Base-by-base conservation (phyloP, 2,888 invertebrate species). In the Nasonovia ribisnigri region DNA sequence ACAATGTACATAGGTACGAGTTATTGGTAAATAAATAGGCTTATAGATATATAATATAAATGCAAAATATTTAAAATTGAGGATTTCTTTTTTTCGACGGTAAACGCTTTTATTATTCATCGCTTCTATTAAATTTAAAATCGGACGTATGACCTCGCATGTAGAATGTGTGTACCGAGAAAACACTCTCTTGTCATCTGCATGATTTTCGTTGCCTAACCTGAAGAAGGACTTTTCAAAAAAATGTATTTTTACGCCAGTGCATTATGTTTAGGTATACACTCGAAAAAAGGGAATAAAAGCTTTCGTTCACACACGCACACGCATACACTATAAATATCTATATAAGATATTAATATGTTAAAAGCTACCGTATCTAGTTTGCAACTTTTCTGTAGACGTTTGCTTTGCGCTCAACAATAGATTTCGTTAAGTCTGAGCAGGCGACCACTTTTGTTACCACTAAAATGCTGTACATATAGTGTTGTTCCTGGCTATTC, bases 101-200 rank as follows among this genome's bases (percentile, higher is more conserved):
- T 51, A n/a, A 57, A 54, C 3, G 20, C 16, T 29, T 92, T 87
- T 36, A 36, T 60, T 29, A 46, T 86, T 86, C n/a, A 67, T 67
- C 46, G 3, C 88, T 88, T 51, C 13, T 51, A 42, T 42, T 42
- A 43, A 43, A 92, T 42, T 92, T 77, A 5, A 77, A 92, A 60
- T 92, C 60, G 11, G 36, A 77, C 42, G n/a, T 92, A 46, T 48
- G 54, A 46, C 54, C 4, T 20, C 46, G 88, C 20, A 67, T 48
- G 51, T 29, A 88, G 29, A 92, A 51, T 87, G 60, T 48, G 60
- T 92, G 13, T 87, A 46, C 43, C 5, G 11, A 77, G 77, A 51
- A 77, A 88, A n/a, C n/a, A 51, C 42, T 29, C 60, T 88, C 92
- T 77, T 88, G 92, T 92, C 92, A 92, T 92, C 51, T 92, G 88